These are phyloP conservation scores for Telmatherina bonti DNA, from an alignment of 2,797 vertebrate species.

Conservation along the genomic window DNA sequence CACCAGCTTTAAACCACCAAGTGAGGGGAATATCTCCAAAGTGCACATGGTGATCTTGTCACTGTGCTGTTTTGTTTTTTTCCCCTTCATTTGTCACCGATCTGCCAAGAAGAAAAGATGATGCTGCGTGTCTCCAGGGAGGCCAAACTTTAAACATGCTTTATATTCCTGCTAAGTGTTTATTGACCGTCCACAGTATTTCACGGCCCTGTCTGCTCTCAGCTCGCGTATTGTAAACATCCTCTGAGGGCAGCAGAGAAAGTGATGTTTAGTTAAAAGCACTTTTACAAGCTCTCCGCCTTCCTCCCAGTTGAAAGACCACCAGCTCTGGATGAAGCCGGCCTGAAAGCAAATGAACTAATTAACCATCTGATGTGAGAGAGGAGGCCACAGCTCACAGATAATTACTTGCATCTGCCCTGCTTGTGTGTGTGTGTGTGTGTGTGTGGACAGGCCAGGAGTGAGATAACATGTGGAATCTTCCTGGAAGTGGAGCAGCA, in stretches of 20 bases:
- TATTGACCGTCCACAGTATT: conserved; percentile 49
- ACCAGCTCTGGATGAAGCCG: conserved; percentile 54
- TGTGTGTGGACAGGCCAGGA: conserved; percentile 48
- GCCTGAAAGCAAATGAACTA: conserved; percentile 63
- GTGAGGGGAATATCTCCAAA: background rate
- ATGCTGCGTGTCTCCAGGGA: conserved; percentile 22
- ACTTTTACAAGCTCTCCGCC: conserved; percentile 71
- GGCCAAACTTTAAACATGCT: conserved; percentile 32
- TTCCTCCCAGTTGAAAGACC: conserved; percentile 57
- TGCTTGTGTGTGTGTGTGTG: conserved; percentile 20
- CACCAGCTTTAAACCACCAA: background rate
- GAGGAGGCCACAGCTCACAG: conserved; percentile 44
- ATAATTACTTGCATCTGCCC: conserved; percentile 76
- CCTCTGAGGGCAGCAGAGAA: conserved; percentile 59
- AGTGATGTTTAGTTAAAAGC: conserved; percentile 73
- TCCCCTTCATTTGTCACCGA: background rate
- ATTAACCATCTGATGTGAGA: conserved; percentile 71
- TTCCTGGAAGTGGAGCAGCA: conserved; percentile 47
- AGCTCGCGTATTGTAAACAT: conserved; percentile 59
- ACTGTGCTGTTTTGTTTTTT: background rate
- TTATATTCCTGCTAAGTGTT: conserved; percentile 59
- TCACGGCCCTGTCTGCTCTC: conserved; percentile 38
- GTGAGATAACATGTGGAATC: conserved; percentile 54
- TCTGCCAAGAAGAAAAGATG: background rate
- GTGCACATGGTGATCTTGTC: background rate